Conservation (phyloP, 2,113 vertebrate species). For the Elephas maximus region DNA sequence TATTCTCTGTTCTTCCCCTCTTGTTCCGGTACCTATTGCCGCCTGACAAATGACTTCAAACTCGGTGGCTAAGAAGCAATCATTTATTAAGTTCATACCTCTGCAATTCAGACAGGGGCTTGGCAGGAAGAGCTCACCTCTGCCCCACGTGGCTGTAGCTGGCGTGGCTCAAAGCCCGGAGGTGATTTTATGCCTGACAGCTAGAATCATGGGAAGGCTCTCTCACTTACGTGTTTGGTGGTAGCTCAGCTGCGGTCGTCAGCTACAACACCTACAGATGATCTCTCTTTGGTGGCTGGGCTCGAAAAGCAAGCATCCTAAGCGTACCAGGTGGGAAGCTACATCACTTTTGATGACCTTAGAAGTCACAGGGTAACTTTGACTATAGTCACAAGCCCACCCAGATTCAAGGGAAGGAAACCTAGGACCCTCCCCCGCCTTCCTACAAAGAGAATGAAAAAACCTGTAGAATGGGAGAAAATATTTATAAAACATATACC, state of each 20-base stretch:
- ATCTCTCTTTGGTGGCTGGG: not conserved
- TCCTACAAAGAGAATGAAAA: not conserved
- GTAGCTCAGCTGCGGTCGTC: not conserved
- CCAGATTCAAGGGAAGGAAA: not conserved
- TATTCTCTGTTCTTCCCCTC: not conserved
- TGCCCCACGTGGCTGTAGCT: not conserved
- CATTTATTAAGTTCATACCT: too few relatives aligned
- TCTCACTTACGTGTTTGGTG: not conserved
- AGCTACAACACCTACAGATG: not conserved
- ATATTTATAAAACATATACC: not conserved
- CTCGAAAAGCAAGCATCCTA: not conserved
- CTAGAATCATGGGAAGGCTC: not conserved
- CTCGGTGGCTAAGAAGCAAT: not conserved
- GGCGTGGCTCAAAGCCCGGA: not conserved
- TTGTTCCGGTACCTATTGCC: not conserved
- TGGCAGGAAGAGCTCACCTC: not conserved
- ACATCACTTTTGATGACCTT: not conserved
- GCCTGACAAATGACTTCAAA: not conserved
- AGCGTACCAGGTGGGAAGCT: not conserved
- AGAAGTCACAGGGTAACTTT: not conserved
- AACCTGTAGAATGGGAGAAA: not conserved
- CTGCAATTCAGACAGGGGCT: too few relatives aligned
- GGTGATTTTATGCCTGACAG: not conserved
- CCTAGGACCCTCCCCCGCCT: not conserved
- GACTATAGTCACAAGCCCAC: not conserved